These are phyloP conservation scores for Lasioglossum vierecki DNA, from an alignment of 2,888 invertebrate species.

Conservation along the genomic window DNA sequence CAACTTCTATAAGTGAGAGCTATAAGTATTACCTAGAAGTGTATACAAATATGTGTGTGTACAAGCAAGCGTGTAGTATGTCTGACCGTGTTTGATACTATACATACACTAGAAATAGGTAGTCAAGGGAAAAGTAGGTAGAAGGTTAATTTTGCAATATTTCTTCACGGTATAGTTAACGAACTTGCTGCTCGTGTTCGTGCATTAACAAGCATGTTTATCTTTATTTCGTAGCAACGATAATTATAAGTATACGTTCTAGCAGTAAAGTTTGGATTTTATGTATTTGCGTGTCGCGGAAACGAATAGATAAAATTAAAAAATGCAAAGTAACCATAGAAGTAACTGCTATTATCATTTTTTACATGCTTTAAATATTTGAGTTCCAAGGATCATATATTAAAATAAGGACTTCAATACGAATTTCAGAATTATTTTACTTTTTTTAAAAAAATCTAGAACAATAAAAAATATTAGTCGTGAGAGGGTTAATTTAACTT, in stretches of 20 bases:
- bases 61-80: not conserved
- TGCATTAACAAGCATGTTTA: not conserved
- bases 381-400: not conserved
- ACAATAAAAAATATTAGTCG: not conserved
- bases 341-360: not conserved
- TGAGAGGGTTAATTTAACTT: not conserved
- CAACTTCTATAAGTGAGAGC: not conserved
- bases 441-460: not conserved
- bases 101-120: not conserved
- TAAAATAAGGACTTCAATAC: not conserved
- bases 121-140: constrained; percentile 9
- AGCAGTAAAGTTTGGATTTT: not conserved
- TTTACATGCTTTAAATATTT: not conserved
- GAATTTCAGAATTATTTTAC: not conserved
- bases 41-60: not conserved
- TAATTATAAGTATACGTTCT: not conserved
- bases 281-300: not conserved
- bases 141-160: constrained; percentile 21
- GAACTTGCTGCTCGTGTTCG: not conserved
- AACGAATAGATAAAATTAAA: not conserved
- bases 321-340: not conserved
- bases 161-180: not conserved
- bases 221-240: not conserved
- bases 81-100: not conserved
- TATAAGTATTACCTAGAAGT: not conserved